These are phyloP conservation scores for Hypsopygia costalis DNA, from an alignment of 2,888 invertebrate genomes.

Conservation along the genomic window DNA sequence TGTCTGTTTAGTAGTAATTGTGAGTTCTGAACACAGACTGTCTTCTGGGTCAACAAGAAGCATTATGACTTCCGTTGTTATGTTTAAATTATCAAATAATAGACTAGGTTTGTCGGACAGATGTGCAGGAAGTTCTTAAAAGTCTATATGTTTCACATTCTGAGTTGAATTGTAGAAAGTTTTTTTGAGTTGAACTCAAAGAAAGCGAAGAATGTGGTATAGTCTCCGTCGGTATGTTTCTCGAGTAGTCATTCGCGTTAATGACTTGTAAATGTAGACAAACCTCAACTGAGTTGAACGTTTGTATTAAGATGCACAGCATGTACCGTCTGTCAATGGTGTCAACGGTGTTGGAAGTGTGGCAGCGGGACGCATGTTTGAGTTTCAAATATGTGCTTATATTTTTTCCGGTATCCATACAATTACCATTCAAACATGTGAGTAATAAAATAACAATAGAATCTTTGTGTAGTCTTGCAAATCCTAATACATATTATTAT, in stretches of 20 bases:
- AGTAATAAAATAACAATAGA: too few relatives aligned
- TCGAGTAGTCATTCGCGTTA: conserved; percentile 22
- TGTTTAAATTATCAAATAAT: conserved; percentile 8
- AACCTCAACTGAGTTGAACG: conserved; percentile 4
- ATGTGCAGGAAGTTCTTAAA: not conserved
- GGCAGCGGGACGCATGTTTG: conserved; percentile 25
- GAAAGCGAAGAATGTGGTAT: not conserved
- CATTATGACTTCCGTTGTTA: conserved; percentile 25
- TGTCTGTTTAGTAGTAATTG: conserved; percentile 39
- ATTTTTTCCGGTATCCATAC: not conserved
- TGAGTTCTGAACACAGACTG: conserved; percentile 40
- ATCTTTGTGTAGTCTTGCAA: too few relatives aligned
- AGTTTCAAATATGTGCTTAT: not conserved
- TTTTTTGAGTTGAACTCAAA: conserved; percentile 9
- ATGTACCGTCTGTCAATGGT: conserved; percentile 12
- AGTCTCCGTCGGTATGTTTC: not conserved
- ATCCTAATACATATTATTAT: too few relatives aligned
- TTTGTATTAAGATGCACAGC: conserved; percentile 23
- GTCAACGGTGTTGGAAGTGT: conserved; percentile 20
- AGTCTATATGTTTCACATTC: not conserved
- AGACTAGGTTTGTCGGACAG: not conserved
- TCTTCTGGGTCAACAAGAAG: conserved; percentile 41
- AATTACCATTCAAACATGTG: too few relatives aligned
- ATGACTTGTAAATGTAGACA: conserved; percentile 20
- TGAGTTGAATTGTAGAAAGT: conserved; percentile 1